A percentile compares a stretch with the other conserved stretches of the same genome.
These are phyloP conservation scores for Drymodes brunneopygia DNA, from an alignment of 2,113 vertebrate species.

Conservation along the genomic window DNA sequence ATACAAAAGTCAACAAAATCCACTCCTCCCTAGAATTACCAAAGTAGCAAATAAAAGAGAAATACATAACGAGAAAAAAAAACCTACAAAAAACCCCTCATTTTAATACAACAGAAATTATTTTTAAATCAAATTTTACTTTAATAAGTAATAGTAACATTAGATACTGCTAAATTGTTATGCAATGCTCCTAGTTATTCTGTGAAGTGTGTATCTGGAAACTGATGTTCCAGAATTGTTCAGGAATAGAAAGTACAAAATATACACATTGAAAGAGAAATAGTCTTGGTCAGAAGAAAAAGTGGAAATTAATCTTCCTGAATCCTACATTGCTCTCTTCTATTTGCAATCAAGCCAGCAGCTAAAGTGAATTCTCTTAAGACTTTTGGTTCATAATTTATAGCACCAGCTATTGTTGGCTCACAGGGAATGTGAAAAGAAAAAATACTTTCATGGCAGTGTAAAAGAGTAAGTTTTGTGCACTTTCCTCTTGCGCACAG, in stretches of 20 bases:
- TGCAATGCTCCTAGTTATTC: not conserved
- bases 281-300: not conserved
- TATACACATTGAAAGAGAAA: not conserved
- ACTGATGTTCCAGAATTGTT: not conserved
- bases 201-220: not conserved
- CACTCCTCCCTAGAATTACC: not conserved
- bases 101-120: too few relatives aligned
- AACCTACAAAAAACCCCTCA: not conserved
- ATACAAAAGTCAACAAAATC: not conserved
- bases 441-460: not conserved
- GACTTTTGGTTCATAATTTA: not conserved
- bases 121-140: not conserved
- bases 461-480: not conserved
- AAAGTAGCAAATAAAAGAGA: not conserved
- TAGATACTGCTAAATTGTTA: not conserved
- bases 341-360: not conserved
- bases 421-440: not conserved
- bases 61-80: not conserved
- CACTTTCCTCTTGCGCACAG: not conserved
- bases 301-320: not conserved
- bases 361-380: not conserved
- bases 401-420: not conserved
- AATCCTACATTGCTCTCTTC: not conserved
- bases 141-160: not conserved
- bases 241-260: not conserved